These are phyloP conservation scores for Porphyrio hochstetteri DNA, from an alignment of 2,113 vertebrate species.

Conservation along the genomic window DNA sequence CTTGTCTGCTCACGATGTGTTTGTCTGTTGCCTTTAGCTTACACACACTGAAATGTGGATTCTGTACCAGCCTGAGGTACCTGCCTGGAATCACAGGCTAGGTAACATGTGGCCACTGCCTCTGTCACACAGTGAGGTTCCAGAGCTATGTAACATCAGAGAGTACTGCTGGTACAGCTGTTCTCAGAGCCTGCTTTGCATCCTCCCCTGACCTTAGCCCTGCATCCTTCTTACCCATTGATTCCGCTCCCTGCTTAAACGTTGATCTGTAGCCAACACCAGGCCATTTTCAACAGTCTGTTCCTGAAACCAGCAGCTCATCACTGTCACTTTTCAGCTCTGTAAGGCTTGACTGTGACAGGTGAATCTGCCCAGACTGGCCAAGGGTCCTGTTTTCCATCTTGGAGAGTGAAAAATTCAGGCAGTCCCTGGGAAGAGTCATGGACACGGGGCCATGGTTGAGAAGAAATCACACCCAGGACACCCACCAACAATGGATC, in stretches of 20 bases:
- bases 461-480: background rate
- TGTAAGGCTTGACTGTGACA: background rate
- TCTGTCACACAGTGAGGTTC: background rate
- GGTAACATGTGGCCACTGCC: background rate
- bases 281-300: background rate
- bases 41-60: rapidly evolving
- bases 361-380: background rate
- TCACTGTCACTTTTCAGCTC: background rate
- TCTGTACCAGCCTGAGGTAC: background rate
- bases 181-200: background rate
- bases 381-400: background rate
- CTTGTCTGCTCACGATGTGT: background rate
- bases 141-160: background rate
- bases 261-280: background rate
- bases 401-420: background rate
- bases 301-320: background rate
- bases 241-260: background rate
- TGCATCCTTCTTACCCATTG: background rate
- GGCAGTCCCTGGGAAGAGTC: background rate
- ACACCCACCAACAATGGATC: background rate
- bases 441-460: background rate
- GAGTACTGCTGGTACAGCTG: background rate
- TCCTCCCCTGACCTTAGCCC: background rate
- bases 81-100: background rate
- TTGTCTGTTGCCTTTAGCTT: background rate